phyloP scores from a whole-genome alignment of 2,888 invertebrate species.

The Halictus quadricinctus region DNA sequence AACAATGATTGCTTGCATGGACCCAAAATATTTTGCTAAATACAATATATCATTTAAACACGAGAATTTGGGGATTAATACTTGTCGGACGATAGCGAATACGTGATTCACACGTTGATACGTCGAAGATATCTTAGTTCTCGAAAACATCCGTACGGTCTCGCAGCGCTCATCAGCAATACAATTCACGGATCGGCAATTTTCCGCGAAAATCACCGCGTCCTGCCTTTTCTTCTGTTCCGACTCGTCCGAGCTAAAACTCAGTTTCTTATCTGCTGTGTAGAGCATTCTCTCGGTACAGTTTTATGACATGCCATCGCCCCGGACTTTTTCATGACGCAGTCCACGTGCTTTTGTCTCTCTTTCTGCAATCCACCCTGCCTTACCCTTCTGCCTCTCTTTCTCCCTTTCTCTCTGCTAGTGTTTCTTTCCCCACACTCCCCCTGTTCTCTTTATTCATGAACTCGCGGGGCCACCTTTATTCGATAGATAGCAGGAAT shows the following conservation, averaged over 20 bases:
- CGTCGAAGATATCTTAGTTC: not conserved
- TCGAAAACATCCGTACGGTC: not conserved
- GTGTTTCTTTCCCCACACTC: not conserved
- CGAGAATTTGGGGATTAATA: not conserved
- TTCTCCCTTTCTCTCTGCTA: not conserved
- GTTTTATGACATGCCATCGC: conserved; percentile 54
- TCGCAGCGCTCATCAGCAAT: not conserved
- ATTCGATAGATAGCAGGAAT: conserved; percentile 55
- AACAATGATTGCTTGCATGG: too few species aligned
- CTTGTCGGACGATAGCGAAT: not conserved
- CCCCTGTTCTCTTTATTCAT: conserved; percentile 34
- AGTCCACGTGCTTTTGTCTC: conserved; percentile 15
- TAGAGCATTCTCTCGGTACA: conserved; percentile 17
- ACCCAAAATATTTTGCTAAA: not conserved
- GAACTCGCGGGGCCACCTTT: conserved; percentile 34
- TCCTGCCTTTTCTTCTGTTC: conserved; percentile 18
- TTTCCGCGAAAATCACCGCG: conserved; percentile 14
- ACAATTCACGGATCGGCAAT: not conserved
- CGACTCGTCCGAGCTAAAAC: conserved; percentile 34
- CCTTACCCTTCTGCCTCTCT: not conserved
- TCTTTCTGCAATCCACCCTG: not conserved
- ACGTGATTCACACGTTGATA: not conserved
- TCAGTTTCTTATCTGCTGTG: conserved; percentile 35
- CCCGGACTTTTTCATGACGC: conserved; percentile 38
- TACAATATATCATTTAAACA: not conserved